Percentiles rank a stretch among this genome's conserved stretches.
Evolutionary conservation across 2,888 invertebrate species (phyloP).

Genomic region (Drosophila pegasa): DNA sequence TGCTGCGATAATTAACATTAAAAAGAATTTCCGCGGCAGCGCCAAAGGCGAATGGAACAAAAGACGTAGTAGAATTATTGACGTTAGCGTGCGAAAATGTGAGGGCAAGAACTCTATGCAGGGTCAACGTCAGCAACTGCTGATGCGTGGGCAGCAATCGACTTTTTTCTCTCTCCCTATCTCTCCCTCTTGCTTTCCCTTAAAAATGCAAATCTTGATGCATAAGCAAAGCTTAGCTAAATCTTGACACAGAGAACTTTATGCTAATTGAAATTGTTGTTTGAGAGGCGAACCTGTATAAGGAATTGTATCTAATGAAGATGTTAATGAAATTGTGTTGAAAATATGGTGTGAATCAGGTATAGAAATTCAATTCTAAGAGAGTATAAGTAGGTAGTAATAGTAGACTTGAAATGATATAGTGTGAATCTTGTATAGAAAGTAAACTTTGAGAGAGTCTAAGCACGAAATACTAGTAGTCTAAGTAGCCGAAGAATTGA

Average conservation of each 20-base stretch:
- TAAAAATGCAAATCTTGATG: not conserved
- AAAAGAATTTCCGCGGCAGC: constrained; percentile 37
- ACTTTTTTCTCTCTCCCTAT: not conserved
- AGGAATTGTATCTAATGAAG: not conserved
- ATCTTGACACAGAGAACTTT: not conserved
- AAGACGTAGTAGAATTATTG: constrained; percentile 64
- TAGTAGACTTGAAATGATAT: not conserved
- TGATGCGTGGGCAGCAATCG: constrained; percentile 45
- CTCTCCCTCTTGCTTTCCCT: too few species aligned
- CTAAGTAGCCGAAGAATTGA: too few species aligned
- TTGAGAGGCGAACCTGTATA: not conserved
- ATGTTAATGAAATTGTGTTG: not conserved
- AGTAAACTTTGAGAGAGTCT: too few species aligned
- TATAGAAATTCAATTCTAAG: too few species aligned
- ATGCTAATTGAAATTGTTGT: not conserved
- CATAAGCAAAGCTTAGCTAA: not conserved
- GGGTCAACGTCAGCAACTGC: constrained; percentile 45
- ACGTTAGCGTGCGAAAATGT: constrained; percentile 44
- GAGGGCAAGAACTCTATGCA: constrained; percentile 3
- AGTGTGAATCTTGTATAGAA: not conserved
- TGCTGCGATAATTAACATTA: constrained; percentile 63
- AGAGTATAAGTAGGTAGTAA: too few species aligned
- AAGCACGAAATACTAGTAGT: too few species aligned
- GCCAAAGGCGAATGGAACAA: constrained; percentile 32
- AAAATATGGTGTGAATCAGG: too few species aligned